A percentile compares a stretch with the other conserved stretches of the same genome.
Evolutionary conservation across 2,113 vertebrate genomes (phyloP).

Genomic region (Pandion haliaetus): DNA sequence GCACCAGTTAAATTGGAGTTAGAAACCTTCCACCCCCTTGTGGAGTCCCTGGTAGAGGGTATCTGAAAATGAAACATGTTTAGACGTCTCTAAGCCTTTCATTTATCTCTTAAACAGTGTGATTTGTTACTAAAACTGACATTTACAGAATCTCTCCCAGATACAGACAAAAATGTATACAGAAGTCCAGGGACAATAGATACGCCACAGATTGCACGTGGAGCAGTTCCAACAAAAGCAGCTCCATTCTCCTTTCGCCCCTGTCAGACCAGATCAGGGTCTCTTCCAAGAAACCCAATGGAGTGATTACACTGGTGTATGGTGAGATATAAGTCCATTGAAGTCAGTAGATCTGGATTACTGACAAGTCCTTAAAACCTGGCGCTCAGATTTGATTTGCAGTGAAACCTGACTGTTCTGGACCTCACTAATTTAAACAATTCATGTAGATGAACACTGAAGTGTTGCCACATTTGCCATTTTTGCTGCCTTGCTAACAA

Average conservation of each 20-base stretch:
- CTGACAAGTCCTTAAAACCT: neutral
- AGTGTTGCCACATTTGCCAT: neutral
- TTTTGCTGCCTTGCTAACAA: neutral
- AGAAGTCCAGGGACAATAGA: neutral
- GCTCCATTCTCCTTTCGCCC: neutral
- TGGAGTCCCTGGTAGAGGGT: neutral
- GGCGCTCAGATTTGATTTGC: neutral
- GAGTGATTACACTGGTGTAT: neutral
- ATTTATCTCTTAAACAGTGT: neutral
- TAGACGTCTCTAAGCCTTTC: neutral
- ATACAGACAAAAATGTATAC: neutral
- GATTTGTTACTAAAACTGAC: neutral
- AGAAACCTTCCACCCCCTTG: neutral
- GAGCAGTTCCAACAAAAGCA: neutral
- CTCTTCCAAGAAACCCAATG: neutral
- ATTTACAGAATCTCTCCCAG: neutral
- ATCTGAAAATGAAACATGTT: neutral
- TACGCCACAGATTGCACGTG: neutral
- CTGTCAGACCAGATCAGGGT: neutral
- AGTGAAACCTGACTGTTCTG: neutral
- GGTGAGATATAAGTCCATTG: neutral
- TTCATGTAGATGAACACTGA: neutral
- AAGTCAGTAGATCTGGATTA: neutral
- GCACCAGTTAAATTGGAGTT: neutral
- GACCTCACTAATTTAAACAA: neutral